Evolutionary conservation across 2,888 invertebrate genomes (phyloP).

Genomic region (Maniola hyperantus): DNA sequence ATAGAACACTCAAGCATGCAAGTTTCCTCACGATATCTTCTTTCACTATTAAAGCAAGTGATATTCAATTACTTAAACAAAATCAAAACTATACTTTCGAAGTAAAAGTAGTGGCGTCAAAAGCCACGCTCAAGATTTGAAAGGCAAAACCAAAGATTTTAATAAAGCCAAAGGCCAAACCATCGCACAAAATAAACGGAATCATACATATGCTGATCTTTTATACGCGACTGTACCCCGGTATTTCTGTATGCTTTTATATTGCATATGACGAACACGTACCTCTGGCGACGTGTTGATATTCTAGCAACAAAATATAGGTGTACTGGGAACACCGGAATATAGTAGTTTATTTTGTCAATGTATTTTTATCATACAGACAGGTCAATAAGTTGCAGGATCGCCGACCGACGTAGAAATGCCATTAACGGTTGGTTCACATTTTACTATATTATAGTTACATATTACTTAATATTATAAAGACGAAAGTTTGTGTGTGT

Average conservation of each 20-base stretch:
- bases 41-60: too few relatives aligned
- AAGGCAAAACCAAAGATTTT: constrained; percentile 9
- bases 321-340: constrained; percentile 11
- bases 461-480: too few relatives aligned
- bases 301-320: constrained; percentile 21
- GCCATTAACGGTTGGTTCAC: too few relatives aligned
- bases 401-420: too few relatives aligned
- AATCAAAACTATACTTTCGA: too few relatives aligned
- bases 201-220: constrained; percentile 21
- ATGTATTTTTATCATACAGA: neutral
- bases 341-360: constrained; percentile 12
- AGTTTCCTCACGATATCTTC: too few relatives aligned
- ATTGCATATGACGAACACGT: constrained; percentile 29
- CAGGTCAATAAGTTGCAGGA: neutral
- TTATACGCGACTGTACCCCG: constrained; percentile 20
- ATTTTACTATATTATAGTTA: too few relatives aligned
- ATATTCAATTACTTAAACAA: too few relatives aligned
- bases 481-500: too few relatives aligned
- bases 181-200: neutral
- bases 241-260: constrained; percentile 21
- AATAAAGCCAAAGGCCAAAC: constrained; percentile 11
- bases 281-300: constrained; percentile 24
- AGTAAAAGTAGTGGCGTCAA: neutral
- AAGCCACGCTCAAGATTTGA: neutral
- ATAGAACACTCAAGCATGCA: too few relatives aligned